A percentile compares a stretch with the other conserved stretches of the same genome.
Evolutionary conservation across 2,888 invertebrate species (phyloP).

Genomic region (Caenorhabditis sp.): DNA sequence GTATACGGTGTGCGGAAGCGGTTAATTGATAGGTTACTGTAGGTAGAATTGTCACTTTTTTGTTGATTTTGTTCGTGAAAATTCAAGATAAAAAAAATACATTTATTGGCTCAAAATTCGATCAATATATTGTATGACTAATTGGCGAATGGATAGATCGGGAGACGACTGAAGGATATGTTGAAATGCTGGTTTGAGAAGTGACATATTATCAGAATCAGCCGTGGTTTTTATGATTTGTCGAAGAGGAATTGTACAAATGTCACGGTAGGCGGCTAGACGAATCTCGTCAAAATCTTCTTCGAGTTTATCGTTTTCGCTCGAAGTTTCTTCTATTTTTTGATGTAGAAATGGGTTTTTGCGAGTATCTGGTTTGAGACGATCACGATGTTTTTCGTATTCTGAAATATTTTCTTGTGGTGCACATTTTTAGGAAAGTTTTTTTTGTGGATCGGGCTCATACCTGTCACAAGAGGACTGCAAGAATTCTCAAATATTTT

Average conservation of each 20-base stretch:
- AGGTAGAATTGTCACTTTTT: too few relatives aligned
- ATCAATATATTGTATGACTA: slow-evolving; percentile 34
- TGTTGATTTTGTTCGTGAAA: too few relatives aligned
- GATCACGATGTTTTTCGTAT: slow-evolving; percentile 44
- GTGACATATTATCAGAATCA: not conserved
- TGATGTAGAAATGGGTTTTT: slow-evolving; percentile 23
- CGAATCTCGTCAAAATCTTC: slow-evolving; percentile 39
- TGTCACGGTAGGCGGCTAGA: slow-evolving; percentile 41
- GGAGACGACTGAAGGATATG: slow-evolving; percentile 40
- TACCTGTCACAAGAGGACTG: too few relatives aligned
- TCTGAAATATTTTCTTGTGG: slow-evolving; percentile 24
- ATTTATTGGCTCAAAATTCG: slow-evolving; percentile 10
- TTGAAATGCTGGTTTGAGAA: slow-evolving; percentile 35
- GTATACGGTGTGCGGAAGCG: slow-evolving; percentile 16
- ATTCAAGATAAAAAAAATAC: too few relatives aligned
- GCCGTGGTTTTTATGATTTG: too few relatives aligned
- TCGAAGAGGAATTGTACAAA: slow-evolving; percentile 26
- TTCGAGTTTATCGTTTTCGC: not conserved
- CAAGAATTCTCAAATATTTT: too few relatives aligned
- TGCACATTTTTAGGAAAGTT: too few relatives aligned
- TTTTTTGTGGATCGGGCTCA: too few relatives aligned
- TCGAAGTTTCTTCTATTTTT: too few relatives aligned
- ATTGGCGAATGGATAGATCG: slow-evolving; percentile 43
- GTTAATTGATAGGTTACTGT: not conserved
- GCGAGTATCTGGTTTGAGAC: slow-evolving; percentile 29